Evolutionary conservation across 2,888 invertebrate species (phyloP).

Genomic region (Pandemis heparana): DNA sequence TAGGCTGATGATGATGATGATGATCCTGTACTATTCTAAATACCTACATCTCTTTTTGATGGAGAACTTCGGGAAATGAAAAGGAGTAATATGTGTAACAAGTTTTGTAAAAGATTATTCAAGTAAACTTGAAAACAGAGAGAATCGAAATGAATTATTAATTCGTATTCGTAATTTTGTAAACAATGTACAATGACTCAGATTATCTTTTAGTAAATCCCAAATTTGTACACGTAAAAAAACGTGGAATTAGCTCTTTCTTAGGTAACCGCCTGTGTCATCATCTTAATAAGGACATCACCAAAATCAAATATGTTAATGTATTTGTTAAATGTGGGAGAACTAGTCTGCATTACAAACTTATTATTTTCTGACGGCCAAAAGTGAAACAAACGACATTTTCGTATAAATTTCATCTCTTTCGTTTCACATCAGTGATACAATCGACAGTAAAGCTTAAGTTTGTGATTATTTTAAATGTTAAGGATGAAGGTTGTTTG

Average conservation of each 20-base stretch:
- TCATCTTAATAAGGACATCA: neutral
- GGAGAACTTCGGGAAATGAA: no score
- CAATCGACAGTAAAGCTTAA: neutral
- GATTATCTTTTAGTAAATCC: neutral
- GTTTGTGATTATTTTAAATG: constrained; percentile 18
- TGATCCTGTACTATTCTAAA: no score
- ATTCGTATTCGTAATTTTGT: no score
- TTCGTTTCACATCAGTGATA: neutral
- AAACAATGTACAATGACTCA: no score
- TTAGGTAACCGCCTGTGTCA: constrained; percentile 11
- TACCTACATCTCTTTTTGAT: no score
- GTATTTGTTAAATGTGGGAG: constrained; percentile 24
- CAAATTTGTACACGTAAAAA: neutral
- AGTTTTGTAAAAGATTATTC: no score
- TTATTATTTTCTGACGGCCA: neutral
- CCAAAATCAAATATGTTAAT: constrained; percentile 26
- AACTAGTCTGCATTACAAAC: constrained; percentile 18
- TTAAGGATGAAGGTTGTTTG: constrained; percentile 26
- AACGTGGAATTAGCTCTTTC: neutral
- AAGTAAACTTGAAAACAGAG: no score
- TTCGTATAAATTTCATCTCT: neutral
- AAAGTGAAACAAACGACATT: neutral
- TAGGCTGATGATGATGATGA: no score
- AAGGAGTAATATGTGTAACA: no score
- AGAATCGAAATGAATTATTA: no score